Evolutionary conservation across 2,113 vertebrate species (phyloP).

Genomic region (Ranitomeya imitator): DNA sequence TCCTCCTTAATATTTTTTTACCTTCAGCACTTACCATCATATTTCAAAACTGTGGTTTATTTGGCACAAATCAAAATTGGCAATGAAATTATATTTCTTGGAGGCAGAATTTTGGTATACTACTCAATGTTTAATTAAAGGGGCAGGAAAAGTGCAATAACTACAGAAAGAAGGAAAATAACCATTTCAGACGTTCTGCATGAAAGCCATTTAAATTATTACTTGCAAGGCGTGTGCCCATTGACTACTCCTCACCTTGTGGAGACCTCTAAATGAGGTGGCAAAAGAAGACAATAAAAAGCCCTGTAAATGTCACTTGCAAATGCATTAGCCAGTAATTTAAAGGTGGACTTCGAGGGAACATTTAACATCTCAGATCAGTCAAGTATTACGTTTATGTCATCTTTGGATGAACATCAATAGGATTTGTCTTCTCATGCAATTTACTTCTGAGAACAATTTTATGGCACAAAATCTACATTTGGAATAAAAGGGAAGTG

Average conservation of each 20-base stretch:
- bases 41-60: background rate
- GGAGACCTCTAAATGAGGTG: background rate
- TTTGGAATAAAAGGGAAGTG: background rate
- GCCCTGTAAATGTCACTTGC: background rate
- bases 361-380: background rate
- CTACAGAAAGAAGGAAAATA: background rate
- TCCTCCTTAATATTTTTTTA: too few species aligned
- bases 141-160: background rate
- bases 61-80: background rate
- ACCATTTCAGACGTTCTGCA: background rate
- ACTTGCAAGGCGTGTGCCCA: background rate
- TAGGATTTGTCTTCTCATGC: background rate
- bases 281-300: background rate
- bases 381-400: background rate
- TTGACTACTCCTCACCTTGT: background rate
- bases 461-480: background rate
- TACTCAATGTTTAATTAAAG: background rate
- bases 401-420: constrained; percentile 18
- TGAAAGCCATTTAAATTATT: background rate
- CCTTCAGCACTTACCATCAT: too few species aligned
- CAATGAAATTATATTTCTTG: background rate
- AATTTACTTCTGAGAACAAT: background rate
- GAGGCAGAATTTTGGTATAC: background rate
- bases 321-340: background rate
- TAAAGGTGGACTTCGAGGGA: background rate